Evolutionary conservation across 2,888 invertebrate species (phyloP), one percentile per base, ranked within the genome.

Genomic region (Epiblema foenella): DNA sequence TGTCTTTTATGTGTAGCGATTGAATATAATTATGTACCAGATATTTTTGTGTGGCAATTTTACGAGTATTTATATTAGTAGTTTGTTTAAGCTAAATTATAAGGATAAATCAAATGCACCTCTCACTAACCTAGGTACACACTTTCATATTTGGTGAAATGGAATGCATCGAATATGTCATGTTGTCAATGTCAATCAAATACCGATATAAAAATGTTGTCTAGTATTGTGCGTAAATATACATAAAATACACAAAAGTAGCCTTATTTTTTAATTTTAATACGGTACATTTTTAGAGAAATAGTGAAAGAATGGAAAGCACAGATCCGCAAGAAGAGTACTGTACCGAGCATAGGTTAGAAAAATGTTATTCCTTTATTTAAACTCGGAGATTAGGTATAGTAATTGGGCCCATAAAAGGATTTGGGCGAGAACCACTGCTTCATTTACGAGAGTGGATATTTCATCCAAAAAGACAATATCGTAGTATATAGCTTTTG

Each of bases 121-220:
- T 42, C 0, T 42, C 15, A 15, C 42, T 15, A 33, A 57, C 11
- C 9, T 15, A 33, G 8, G 7, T n/a, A 8, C 11, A 2, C 18
- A 18, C 10, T 18, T 20, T 20, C 12, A 12, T 29, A 56, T 56
- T 29, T 56, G 2, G 56, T 74, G 29, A 68, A 77, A 79, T n/a
- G 46, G n/a, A 46, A 46, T n/a, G 46, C 46, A n/a, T n/a, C n/a
- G n/a, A n/a, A n/a, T n/a, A 33, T 33, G 33, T 33, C 5, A 33
- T 33, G 7, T 33, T 33, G 33, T 33, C 24, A 24, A 3, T 24
- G 24, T 24, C 24, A 33, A 5, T 33, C 0, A 0, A 33, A 33
- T 33, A 8, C 7, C 2, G 33, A 33, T 29, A 3, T 29, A 2
- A 3, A 37, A 58, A 18, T 39, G 8, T 58, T 39, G 12, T 56